Base-by-base conservation (phyloP, 2,888 invertebrate genomes). In the Drosophila quasianomalipes region DNA sequence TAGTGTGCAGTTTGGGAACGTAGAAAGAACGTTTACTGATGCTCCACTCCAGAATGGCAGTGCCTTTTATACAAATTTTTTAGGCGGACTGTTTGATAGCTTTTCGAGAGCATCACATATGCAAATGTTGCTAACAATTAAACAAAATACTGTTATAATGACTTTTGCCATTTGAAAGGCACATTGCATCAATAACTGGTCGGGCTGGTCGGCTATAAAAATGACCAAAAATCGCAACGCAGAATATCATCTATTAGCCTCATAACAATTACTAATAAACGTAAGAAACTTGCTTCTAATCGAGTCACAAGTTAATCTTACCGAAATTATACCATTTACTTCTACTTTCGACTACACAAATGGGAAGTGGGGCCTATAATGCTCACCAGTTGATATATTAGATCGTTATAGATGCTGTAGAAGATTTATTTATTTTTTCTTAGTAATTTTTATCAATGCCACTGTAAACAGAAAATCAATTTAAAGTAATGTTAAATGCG, bases 51-150 rank as follows among this genome's bases (percentile, higher is more conserved):
- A 16, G 22, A 31, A 16, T 19, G 31, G 16, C 22, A 31, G n/a
- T 6, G 58, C 2, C 58, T 58, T 58, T 58, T 58, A 57, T 57
- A 57, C 57, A 41, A 30, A 57, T 39, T 57, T 9, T 14, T 14
- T 30, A 3, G 14, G 1, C 39, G 14, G 16, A 26, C 9, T 57
- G 28, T 7, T 57, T 39, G 9, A 57, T 57, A 14, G 9, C n/a
- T 39, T 57, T 47, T 47, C 7, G 26, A 47, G 22, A 47, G 47
- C 9, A 47, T 26, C 26, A 9, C 47, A 26, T 47, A 47, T 47
- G 26, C 47, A 26, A 47, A 47, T 26, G 4, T 47, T 47, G 47
- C 47, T 47, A 26, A 26, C 44, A 44, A 22, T 14, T 22, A 44
- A 44, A 14, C 12, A 44, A 44, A 44, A 22, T 44, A 44, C 47